phyloP scores from a whole-genome alignment of 2,888 invertebrate species.

The Drosophila subsilvestris region DNA sequence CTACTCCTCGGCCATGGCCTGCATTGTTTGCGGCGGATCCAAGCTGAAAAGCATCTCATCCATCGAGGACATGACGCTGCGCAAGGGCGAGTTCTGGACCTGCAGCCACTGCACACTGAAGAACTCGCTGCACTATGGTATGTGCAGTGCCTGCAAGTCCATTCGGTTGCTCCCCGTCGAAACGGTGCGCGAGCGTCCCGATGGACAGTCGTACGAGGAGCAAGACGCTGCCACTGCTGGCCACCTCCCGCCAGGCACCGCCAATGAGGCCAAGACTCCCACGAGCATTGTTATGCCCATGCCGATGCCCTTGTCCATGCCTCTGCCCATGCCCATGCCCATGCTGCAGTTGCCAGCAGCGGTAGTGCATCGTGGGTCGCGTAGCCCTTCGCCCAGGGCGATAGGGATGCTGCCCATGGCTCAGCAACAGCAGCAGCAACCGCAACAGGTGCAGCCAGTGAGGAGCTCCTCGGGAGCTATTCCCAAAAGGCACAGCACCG shows the following conservation, averaged over 20 bases:
- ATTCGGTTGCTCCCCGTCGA: conserved; percentile 79
- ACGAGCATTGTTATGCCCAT: conserved; percentile 68
- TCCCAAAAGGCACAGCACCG: conserved; percentile 82
- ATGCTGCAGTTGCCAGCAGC: conserved; percentile 73
- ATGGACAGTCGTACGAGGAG: conserved; percentile 68
- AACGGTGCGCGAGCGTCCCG: conserved; percentile 64
- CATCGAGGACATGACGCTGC: conserved; percentile 88
- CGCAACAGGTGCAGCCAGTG: conserved; percentile 71
- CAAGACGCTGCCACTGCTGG: conserved; percentile 51
- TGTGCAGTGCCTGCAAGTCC: conserved; percentile 92
- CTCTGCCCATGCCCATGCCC: conserved; percentile 55
- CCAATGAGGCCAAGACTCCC: conserved; percentile 32
- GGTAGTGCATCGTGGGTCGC: conserved; percentile 73
- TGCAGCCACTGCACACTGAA: conserved; percentile 93
- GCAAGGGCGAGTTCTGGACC: conserved; percentile 91
- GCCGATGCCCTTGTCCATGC: conserved; percentile 51
- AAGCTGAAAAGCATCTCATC: conserved; percentile 88
- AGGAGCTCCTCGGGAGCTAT: conserved; percentile 81
- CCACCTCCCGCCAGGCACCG: background rate
- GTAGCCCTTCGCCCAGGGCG: conserved; percentile 85
- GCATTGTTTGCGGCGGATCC: conserved; percentile 95
- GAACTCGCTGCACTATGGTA: conserved; percentile 88
- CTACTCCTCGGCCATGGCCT: conserved; percentile 88
- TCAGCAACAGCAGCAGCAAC: conserved; percentile 58
- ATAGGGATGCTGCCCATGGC: conserved; percentile 19